phyloP scores from a whole-genome alignment of 1,140 invertebrate species.

The Homarus americanus region DNA sequence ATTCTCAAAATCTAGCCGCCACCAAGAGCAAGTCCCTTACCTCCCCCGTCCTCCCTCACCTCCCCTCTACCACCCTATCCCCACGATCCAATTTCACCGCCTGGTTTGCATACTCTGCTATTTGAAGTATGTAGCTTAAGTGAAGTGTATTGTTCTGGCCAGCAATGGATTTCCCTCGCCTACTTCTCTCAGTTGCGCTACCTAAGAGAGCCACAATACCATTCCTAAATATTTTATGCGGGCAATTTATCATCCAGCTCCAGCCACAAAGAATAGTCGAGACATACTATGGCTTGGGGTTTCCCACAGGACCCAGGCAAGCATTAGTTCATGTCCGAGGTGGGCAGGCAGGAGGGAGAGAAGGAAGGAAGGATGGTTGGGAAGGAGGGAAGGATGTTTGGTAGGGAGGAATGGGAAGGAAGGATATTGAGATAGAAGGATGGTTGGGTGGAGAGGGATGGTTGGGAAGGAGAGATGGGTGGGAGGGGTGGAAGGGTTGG shows the following conservation, averaged over 20 bases:
- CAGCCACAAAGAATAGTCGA: neutral
- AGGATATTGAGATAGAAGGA: neutral
- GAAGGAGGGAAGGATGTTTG: neutral
- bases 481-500: neutral
- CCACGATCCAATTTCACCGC: neutral
- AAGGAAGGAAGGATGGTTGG: neutral
- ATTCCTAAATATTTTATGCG: constrained; percentile 14
- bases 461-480: neutral
- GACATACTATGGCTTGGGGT: neutral
- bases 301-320: neutral
- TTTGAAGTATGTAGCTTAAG: neutral
- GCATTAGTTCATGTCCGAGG: neutral
- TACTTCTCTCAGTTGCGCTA: neutral
- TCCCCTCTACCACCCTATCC: neutral
- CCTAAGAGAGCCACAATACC: neutral
- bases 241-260: neutral
- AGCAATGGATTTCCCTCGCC: neutral
- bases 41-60: neutral
- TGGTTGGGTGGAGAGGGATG: too few relatives aligned
- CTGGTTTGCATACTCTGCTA: constrained; percentile 5
- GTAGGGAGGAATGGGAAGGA: too few relatives aligned
- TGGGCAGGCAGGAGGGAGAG: neutral
- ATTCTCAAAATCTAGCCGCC: neutral
- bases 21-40: neutral
- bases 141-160: constrained; percentile 14